Evolutionary conservation across 2,888 invertebrate species (phyloP), one percentile per base, ranked within the genome.

Genomic region (Arctia plantaginis): DNA sequence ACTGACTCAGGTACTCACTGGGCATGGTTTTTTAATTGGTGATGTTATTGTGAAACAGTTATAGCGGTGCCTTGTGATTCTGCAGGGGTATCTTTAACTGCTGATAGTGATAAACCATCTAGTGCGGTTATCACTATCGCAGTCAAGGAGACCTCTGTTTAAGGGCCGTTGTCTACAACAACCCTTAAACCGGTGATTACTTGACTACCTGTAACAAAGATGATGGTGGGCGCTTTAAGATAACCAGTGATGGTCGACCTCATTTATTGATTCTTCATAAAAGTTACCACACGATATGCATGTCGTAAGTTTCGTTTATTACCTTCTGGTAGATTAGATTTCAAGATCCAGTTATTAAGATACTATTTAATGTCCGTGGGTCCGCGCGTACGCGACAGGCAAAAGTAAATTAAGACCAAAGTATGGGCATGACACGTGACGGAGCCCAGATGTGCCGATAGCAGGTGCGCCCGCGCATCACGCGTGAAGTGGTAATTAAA

Each of bases 311-410:
- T n/a, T 55, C 12, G 35, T 23, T 51, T 70, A 64, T 51, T 71
- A n/a, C 27, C 27, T 30, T 1, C 30, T 12, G 33, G 70, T 33
- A 51, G 47, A 64, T 71, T 71, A 47, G 30, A 33, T 71, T 71
- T 47, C 62, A 64, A 71, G 65, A 71, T 71, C 47, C 18, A 71
- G 51, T 71, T 71, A 71, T n/a, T 33, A n/a, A 71, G 65, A 71
- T 71, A 65, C 13, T 35, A 23, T 6, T n/a, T 7, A 30, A 70
- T 44, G 70, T 8, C 7, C 27, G 69, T 39, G 27, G 20, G n/a
- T 23, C 59, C 27, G 62, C 33, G 30, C 2, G 18, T 44, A 44
- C 20, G 3, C 33, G 47, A 71, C 47, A 65, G 64, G 33, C 69
- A 20, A 69, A 59, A 65, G 65, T 71, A 71, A 65, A 71, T 23